Base-by-base conservation (phyloP, 2,888 invertebrate species). In the Drosophila greeni region DNA sequence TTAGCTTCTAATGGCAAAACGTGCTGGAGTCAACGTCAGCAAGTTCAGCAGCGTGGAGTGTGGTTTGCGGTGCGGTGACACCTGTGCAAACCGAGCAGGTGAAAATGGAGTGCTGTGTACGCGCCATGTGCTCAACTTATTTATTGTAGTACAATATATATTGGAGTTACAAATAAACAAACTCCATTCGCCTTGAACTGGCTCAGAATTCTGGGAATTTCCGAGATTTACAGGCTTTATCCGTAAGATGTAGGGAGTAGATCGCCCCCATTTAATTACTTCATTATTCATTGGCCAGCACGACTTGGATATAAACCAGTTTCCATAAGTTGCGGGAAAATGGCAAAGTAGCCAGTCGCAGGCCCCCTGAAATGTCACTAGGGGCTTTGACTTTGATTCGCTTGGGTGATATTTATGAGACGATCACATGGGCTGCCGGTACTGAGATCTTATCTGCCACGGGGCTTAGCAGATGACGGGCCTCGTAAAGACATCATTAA, bases 1-100 rank as follows among this genome's bases (percentile, higher is more conserved):
- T 67, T 66, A 71, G 53, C 57, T 47, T 12, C 66, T 62, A 74
- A 82, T 70, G 67, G 39, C 37, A 39, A 70, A 76, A 76, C 71
- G 65, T 70, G 62, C 26, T 53, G 9, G 53, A 36, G 40, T 43
- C 62, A 70, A 67, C 61, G 52, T 66, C 62, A 57, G 39, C 67
- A 51, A 7, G 61, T 64, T 8, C 2, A 40, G n/a, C 29, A 4
- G 16, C 56, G 14, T n/a, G n/a, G n/a, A 29, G 36, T 36, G n/a
- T 24, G 34, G 37, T 24, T 20, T 16, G 20, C 20, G 39, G 39
- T 23, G 29, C 12, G 16, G 16, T 23, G 43, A 39, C 66, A 67
- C 68, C 51, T 67, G 66, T 40, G 68, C 52, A 67, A 58, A 68
- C 39, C n/a, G n/a, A 48, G 29, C 49, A 37, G 45, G 23, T 24